These are phyloP conservation scores for Pinna nobilis DNA, from an alignment of 1,140 invertebrate species.

Conservation along the genomic window DNA sequence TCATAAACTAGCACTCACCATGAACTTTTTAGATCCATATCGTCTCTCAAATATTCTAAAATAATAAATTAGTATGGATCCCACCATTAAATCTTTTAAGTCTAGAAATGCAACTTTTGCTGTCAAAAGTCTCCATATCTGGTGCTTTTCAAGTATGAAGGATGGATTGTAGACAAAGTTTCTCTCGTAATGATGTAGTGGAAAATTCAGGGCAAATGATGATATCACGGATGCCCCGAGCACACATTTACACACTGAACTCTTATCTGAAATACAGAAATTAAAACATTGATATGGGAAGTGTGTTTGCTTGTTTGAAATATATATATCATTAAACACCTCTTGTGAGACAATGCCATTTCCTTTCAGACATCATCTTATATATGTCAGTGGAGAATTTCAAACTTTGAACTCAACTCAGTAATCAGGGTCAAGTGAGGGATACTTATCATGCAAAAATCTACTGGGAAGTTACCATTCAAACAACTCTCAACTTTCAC, in stretches of 20 bases:
- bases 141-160: slow-evolving; percentile 47
- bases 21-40: slow-evolving; percentile 78
- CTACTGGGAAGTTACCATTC: no score
- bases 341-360: neutral
- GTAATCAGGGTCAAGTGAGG: no score
- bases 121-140: slow-evolving; percentile 76
- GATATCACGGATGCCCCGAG: slow-evolving; percentile 50
- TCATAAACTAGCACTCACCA: slow-evolving; percentile 33
- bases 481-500: no score
- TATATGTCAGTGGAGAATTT: no score
- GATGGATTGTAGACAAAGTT: slow-evolving; percentile 56
- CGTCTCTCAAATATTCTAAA: slow-evolving; percentile 79
- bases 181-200: slow-evolving; percentile 52
- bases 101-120: slow-evolving; percentile 77
- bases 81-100: slow-evolving; percentile 77
- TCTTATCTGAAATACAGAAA: slow-evolving; percentile 52
- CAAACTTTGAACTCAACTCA: no score
- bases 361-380: neutral
- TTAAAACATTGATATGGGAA: no score
- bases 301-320: neutral
- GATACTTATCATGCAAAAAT: no score
- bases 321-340: neutral
- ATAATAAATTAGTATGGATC: slow-evolving; percentile 77
- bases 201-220: slow-evolving; percentile 56
- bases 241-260: slow-evolving; percentile 59